A percentile compares a stretch with the other conserved stretches of the same genome.
Evolutionary conservation across 2,888 invertebrate species (phyloP).

Genomic region (Trissolcus japonicus): DNA sequence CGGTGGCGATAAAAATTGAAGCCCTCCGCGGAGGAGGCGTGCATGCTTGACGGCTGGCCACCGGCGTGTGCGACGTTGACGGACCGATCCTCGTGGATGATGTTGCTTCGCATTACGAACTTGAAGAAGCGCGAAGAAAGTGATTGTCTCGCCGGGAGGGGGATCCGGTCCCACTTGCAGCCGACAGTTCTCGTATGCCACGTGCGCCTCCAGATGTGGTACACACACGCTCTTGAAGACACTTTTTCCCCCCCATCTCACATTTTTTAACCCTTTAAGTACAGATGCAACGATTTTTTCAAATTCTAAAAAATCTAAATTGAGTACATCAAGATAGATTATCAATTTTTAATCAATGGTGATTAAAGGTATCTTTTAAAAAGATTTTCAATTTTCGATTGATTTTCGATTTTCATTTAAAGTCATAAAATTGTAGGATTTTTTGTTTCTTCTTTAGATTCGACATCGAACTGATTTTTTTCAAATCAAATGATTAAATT

Average conservation of each 20-base stretch:
- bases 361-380: too few relatives aligned
- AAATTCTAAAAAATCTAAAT: too few relatives aligned
- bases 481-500: too few relatives aligned
- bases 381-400: too few relatives aligned
- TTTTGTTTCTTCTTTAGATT: too few relatives aligned
- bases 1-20: slow-evolving; percentile 12
- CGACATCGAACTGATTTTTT: too few relatives aligned
- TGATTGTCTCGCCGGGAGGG: slow-evolving; percentile 59
- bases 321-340: too few relatives aligned
- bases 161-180: slow-evolving; percentile 52
- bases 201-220: slow-evolving; percentile 44
- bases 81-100: slow-evolving; percentile 59
- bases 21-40: slow-evolving; percentile 26
- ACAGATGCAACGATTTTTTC: too few relatives aligned
- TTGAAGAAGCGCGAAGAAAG: slow-evolving; percentile 64
- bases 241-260: slow-evolving; percentile 11
- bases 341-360: too few relatives aligned
- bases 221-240: slow-evolving; percentile 31
- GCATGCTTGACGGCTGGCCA: slow-evolving; percentile 50
- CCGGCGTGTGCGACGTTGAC: slow-evolving; percentile 36
- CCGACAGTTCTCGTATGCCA: slow-evolving; percentile 34
- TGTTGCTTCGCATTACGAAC: slow-evolving; percentile 52
- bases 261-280: too few relatives aligned
- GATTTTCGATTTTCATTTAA: too few relatives aligned
- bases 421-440: too few relatives aligned